Base-by-base conservation (phyloP, 2,888 invertebrate genomes). In the Hypercompe scribonia region DNA sequence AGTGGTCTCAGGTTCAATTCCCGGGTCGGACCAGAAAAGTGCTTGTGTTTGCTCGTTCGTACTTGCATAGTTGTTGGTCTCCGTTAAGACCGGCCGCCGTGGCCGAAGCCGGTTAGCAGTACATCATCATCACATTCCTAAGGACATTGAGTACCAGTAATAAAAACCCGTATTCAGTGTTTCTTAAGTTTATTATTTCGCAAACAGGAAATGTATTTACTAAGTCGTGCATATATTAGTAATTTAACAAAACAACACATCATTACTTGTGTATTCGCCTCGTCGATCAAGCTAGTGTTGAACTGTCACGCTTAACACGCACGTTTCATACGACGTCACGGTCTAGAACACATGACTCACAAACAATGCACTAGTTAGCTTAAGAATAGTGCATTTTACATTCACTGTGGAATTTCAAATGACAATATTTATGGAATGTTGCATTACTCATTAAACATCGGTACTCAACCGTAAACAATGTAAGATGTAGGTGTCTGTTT, bases 231-330 rank as follows among this genome's bases (percentile, higher is more conserved):
- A 76, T 81, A 77, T 67, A 78, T 81, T 83, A 76, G 78, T 84
- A 82, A 84, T 87, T 87, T 85, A 78, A 82, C 84, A 81, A 86
- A 85, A 83, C 76, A 83, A 86, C 83, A 83, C 78, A 82, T 84
- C 72, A 75, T 70, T 70, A 71, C 78, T 72, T 70, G 80, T 85
- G 83, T 84, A 83, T 89, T 89, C 86, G 85, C 88, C 88, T 87
- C 89, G 90, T 91, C 92, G 89, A 92, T 93, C 91, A 91, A 90
- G 89, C 90, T 88, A 86, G 88, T 87, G 84, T 88, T 86, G 82
- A 87, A 88, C 88, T 90, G 91, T 90, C 90, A 90, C 88, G 88
- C 86, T 81, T 87, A 89, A 84, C 87, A 90, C 88, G 89, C 88
- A 89, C 86, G 82, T 88, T 90, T 88, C 72, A 84, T 86, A 86